Conservation (phyloP, 1,140 invertebrate species). For the Lepidurus arcticus region DNA sequence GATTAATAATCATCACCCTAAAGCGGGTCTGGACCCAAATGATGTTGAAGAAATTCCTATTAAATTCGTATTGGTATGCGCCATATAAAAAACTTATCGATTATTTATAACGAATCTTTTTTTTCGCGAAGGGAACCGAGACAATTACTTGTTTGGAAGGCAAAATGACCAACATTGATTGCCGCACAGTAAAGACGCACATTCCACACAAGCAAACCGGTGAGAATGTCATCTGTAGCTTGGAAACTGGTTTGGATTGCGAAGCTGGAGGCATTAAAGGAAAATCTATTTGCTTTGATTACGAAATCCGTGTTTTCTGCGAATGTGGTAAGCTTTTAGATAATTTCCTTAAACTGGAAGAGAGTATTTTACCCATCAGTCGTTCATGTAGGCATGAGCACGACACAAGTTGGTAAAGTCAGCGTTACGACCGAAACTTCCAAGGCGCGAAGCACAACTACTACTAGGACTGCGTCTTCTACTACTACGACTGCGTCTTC, state of each 20-base stretch:
- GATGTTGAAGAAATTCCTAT: conserved; percentile 60
- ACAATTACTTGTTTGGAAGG: conserved; percentile 47
- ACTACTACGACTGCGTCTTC: conserved; percentile 24
- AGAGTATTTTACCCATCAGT: background rate
- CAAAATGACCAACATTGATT: conserved; percentile 65
- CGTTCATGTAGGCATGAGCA: background rate
- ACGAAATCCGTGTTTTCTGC: conserved; percentile 66
- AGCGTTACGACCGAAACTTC: no score
- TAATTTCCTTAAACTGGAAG: background rate
- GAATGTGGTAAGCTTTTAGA: conserved; percentile 49
- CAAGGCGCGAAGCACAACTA: background rate
- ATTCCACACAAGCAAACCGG: conserved; percentile 59
- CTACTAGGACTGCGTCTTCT: conserved; percentile 23
- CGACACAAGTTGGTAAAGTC: background rate
- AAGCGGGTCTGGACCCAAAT: conserved; percentile 39
- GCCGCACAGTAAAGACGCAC: conserved; percentile 58
- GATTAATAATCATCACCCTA: conserved; percentile 57
- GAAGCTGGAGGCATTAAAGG: conserved; percentile 39
- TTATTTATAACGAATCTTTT: conserved; percentile 14
- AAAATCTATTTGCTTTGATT: conserved; percentile 50
- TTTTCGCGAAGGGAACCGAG: conserved; percentile 23
- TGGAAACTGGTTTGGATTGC: conserved; percentile 65
- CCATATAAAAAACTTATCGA: background rate
- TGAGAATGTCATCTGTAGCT: conserved; percentile 64
- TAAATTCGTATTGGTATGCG: background rate